Conservation (phyloP, 2,797 vertebrate genomes). For the Cottoperca gobio region DNA sequence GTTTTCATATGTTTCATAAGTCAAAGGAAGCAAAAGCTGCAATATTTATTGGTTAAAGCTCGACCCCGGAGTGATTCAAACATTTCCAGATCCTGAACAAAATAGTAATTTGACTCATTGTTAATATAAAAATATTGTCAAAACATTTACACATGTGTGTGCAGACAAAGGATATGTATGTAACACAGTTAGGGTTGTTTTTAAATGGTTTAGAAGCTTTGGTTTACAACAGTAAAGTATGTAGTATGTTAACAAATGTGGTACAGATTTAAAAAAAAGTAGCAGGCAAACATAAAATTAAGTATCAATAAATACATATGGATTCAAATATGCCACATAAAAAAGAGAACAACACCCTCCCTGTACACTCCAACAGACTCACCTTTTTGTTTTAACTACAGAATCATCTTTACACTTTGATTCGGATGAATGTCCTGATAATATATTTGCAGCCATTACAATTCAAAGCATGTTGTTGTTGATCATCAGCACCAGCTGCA, state of each 20-base stretch:
- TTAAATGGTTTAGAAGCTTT: slow-evolving; percentile 5
- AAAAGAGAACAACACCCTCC: not conserved
- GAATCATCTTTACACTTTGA: slow-evolving; percentile 9
- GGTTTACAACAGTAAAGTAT: no score
- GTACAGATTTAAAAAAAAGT: not conserved
- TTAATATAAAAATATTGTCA: not conserved
- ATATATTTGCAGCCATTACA: slow-evolving; percentile 20
- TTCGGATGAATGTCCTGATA: slow-evolving; percentile 7
- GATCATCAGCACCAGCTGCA: slow-evolving; percentile 11
- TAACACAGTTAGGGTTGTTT: not conserved
- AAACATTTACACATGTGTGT: slow-evolving; percentile 13
- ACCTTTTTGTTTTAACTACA: not conserved
- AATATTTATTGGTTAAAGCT: not conserved
- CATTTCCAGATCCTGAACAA: not conserved
- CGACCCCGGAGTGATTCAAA: not conserved
- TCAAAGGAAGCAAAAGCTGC: not conserved
- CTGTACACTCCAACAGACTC: not conserved
- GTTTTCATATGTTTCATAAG: not conserved
- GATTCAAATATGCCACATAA: slow-evolving; percentile 28
- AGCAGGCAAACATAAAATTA: slow-evolving; percentile 27
- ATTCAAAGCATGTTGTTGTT: slow-evolving; percentile 16
- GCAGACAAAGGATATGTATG: slow-evolving; percentile 28
- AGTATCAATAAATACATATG: slow-evolving; percentile 63
- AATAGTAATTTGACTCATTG: no score
- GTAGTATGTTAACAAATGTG: not conserved